phyloP scores from a whole-genome alignment of 2,113 vertebrate species.

The Eclectus roratus region DNA sequence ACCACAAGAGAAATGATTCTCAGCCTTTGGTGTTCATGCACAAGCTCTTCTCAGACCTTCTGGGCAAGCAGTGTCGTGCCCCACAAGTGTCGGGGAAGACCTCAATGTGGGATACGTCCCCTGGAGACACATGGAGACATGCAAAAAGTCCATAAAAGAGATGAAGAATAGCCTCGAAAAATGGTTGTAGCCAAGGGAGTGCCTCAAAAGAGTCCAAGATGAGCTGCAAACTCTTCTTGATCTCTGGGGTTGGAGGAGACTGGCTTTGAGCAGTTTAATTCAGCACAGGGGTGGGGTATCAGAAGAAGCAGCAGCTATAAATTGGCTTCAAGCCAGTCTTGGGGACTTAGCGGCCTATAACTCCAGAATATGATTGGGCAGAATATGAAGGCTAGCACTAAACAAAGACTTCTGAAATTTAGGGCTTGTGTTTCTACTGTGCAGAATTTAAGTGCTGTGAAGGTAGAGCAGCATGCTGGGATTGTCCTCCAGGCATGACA shows the following conservation, averaged over 20 bases:
- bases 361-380: background rate
- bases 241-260: background rate
- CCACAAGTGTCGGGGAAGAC: background rate
- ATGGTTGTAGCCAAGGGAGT: slow-evolving; percentile 11
- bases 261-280: background rate
- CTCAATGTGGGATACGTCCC: background rate
- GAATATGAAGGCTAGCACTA: background rate
- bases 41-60: background rate
- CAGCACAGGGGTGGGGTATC: background rate
- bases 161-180: slow-evolving; percentile 5
- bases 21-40: background rate
- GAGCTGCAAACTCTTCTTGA: slow-evolving; percentile 47
- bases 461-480: background rate
- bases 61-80: background rate
- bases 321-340: background rate
- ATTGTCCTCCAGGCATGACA: background rate
- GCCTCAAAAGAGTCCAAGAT: background rate
- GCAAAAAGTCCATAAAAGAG: background rate
- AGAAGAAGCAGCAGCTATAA: background rate
- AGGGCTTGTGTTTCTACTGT: background rate
- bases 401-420: background rate
- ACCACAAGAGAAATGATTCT: background rate
- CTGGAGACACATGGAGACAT: background rate
- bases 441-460: background rate
- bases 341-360: background rate